Base-by-base conservation (phyloP, 2,888 invertebrate genomes). In the Ennomos quercinarius region DNA sequence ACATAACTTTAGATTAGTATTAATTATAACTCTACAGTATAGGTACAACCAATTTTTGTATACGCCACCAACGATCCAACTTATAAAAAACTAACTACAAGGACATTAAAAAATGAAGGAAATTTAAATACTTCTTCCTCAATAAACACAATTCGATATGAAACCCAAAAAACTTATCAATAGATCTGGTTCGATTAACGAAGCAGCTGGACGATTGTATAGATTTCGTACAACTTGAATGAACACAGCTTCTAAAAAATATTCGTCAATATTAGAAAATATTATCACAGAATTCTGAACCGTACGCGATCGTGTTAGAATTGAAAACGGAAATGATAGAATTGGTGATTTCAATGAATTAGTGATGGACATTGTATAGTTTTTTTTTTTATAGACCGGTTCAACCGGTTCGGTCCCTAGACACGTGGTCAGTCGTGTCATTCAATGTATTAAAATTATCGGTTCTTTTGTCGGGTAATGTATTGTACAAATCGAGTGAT, bases 391-490 rank as follows among this genome's bases (percentile, higher is more conserved):
- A 78, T 69, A 46, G 17, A 57, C 91, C 83, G 87, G 91, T 89
- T 83, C 36, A 66, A 89, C 91, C 84, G 80, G 91, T 89, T 87
- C 69, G 71, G 82, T 80, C 83, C 83, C 83, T 73, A 63, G 87
- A 84, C 91, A 91, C 91, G 92, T 91, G 92, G 91, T 91, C 89
- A 89, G 56, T 79, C 83, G 87, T 89, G 88, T 89, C 84, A 85
- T 83, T 84, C 76, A 80, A 78, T 61, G 74, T 81, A 83, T 85
- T 83, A 82, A 87, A 87, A 89, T 87, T 87, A 70, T 91, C 82
- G 82, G 79, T 70, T 80, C 74, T 80, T 85, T 87, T 88, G 87
- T 87, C 72, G 76, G 53, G 61, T 60, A 10, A 44, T 49, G 39
- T 48, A 45, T 59, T 55, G 50, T 55, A 42, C 42, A 55, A 50